Percentiles rank a stretch among this genome's conserved stretches.
Evolutionary conservation across 2,113 vertebrate genomes (phyloP).

Genomic region (Erinaceus europaeus): DNA sequence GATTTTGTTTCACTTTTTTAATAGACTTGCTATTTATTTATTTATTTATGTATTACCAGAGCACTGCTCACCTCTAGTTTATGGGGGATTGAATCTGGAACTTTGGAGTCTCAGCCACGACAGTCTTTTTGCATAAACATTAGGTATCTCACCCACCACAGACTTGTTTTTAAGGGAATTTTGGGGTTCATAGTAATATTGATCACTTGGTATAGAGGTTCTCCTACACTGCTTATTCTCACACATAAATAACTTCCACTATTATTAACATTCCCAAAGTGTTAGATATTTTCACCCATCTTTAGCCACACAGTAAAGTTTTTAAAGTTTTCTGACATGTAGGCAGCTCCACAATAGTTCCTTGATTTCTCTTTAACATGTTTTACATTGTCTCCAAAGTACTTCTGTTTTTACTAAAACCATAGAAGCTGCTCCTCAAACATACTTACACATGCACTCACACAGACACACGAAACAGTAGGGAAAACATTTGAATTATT

Average conservation of each 20-base stretch:
- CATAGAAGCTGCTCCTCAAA: neutral
- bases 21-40: neutral
- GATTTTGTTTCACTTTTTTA: neutral
- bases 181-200: neutral
- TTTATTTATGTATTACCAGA: too few species aligned
- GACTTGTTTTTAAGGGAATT: neutral
- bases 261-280: neutral
- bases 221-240: neutral
- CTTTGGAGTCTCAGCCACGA: too few species aligned
- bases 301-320: too few species aligned
- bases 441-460: too few species aligned
- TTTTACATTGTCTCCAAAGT: neutral
- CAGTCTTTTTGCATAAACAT: too few species aligned
- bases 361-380: neutral
- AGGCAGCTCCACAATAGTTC: neutral
- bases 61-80: too few species aligned
- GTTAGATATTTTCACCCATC: neutral
- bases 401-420: constrained; percentile 34
- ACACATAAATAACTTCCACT: too few species aligned
- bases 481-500: constrained; percentile 42
- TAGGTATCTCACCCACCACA: too few species aligned
- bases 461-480: neutral
- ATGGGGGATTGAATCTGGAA: too few species aligned
- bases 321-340: too few species aligned
- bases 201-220: neutral